These are phyloP conservation scores for Telenomus remus DNA, from an alignment of 1,140 invertebrate species.

Conservation along the genomic window DNA sequence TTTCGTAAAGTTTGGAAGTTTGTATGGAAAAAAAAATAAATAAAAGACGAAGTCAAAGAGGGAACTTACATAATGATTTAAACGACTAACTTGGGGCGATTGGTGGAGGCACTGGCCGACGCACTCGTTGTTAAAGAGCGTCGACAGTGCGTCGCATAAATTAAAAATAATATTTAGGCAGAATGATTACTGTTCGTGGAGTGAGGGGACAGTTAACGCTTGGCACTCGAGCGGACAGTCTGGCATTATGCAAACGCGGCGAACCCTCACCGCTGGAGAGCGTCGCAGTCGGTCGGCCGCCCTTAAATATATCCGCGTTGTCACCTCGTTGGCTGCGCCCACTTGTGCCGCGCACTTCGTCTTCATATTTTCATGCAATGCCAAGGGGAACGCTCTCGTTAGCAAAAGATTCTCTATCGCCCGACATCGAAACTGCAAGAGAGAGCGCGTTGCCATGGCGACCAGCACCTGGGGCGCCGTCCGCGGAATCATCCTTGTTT, in stretches of 20 bases:
- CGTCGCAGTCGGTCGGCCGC: slow-evolving; percentile 39
- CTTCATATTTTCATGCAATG: slow-evolving; percentile 57
- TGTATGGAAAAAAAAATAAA: too few species aligned
- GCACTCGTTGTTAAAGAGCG: too few species aligned
- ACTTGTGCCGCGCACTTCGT: slow-evolving; percentile 43
- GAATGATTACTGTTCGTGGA: slow-evolving; percentile 63
- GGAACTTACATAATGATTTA: too few species aligned
- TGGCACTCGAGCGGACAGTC: slow-evolving; percentile 62
- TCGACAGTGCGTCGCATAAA: slow-evolving; percentile 21
- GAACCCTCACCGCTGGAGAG: slow-evolving; percentile 51
- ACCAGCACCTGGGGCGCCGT: slow-evolving; percentile 54
- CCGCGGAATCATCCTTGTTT: slow-evolving; percentile 44
- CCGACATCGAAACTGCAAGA: slow-evolving; percentile 51
- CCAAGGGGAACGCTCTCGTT: slow-evolving; percentile 65
- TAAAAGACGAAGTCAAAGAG: too few species aligned
- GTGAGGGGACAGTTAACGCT: slow-evolving; percentile 65
- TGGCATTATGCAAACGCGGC: slow-evolving; percentile 71
- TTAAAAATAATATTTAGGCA: slow-evolving; percentile 72
- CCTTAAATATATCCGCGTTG: slow-evolving; percentile 59
- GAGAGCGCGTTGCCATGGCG: slow-evolving; percentile 63
- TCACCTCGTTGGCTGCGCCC: slow-evolving; percentile 51
- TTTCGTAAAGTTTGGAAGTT: too few species aligned
- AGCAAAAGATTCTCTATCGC: slow-evolving; percentile 64
- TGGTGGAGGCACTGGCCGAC: too few species aligned
- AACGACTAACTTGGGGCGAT: too few species aligned